These are phyloP conservation scores for Myotis planiceps DNA, from an alignment of 2,797 vertebrate genomes.

Conservation along the genomic window DNA sequence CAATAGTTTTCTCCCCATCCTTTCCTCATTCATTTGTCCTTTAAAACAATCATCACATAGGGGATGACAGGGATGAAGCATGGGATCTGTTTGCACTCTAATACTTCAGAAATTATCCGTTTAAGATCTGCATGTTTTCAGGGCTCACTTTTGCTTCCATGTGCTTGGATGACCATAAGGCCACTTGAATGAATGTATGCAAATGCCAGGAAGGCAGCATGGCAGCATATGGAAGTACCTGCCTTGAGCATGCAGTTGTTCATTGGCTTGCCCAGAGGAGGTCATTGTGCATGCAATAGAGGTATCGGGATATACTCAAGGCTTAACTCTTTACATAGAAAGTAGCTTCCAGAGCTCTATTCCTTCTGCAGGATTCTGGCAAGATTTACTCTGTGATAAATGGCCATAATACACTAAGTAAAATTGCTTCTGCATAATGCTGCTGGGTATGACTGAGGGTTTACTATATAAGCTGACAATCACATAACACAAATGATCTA, in stretches of 20 bases:
- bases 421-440: conserved; percentile 56
- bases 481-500: neutral
- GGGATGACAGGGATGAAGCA: neutral
- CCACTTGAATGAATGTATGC: neutral
- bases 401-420: conserved; percentile 18
- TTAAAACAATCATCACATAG: neutral
- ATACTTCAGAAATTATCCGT: neutral
- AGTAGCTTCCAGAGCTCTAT: neutral
- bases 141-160: neutral
- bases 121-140: neutral
- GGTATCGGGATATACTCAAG: neutral
- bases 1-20: neutral
- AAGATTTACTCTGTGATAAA: conserved; percentile 58
- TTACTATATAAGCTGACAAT: conserved; percentile 53
- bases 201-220: neutral
- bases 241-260: neutral
- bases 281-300: neutral
- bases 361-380: neutral
- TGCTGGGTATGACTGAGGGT: neutral
- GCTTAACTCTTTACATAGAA: neutral
- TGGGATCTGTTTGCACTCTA: neutral
- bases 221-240: neutral
- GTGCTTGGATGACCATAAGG: neutral
- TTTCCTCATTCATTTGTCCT: neutral
- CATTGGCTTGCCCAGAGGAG: neutral